Evolutionary conservation across 2,888 invertebrate species (phyloP).

Genomic region (Eupelmus urozonus): DNA sequence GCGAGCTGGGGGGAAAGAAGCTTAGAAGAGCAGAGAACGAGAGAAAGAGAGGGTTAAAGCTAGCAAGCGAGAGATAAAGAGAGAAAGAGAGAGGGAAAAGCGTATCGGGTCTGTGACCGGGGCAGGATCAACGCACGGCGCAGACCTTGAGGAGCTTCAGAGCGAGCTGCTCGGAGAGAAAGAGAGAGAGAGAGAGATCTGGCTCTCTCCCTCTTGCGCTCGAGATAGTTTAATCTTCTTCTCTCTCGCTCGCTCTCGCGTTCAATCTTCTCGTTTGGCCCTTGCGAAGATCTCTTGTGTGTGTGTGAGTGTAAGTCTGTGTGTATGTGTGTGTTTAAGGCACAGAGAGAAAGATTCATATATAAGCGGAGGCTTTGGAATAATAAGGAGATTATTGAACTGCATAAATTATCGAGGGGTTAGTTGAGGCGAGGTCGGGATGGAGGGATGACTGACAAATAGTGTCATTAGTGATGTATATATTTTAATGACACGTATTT

Average conservation of each 20-base stretch:
- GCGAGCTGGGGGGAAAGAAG: conserved; percentile 28
- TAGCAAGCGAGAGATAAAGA: conserved; percentile 21
- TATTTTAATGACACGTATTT: too few species aligned
- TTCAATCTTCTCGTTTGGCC: background rate
- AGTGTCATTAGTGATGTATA: too few species aligned
- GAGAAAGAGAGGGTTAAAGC: conserved; percentile 31
- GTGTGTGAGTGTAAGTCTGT: too few species aligned
- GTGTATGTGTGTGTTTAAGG: too few species aligned
- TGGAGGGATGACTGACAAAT: too few species aligned
- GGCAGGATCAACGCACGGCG: conserved; percentile 75
- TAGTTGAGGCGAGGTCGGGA: too few species aligned
- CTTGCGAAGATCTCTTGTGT: background rate
- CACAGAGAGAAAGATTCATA: too few species aligned
- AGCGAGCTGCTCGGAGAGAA: conserved; percentile 29
- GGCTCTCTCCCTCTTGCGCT: conserved; percentile 18
- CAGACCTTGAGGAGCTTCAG: conserved; percentile 73
- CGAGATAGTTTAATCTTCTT: conserved; percentile 4
- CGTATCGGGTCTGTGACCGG: conserved; percentile 75
- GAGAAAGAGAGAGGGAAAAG: conserved; percentile 58
- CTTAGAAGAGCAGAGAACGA: conserved; percentile 40
- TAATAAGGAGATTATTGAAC: too few species aligned
- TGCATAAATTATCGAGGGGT: too few species aligned
- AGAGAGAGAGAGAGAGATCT: background rate
- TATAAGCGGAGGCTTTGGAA: too few species aligned
- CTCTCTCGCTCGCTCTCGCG: background rate